Evolutionary conservation across 1,140 invertebrate species (phyloP).

Genomic region (Acyrthosiphon pisum): DNA sequence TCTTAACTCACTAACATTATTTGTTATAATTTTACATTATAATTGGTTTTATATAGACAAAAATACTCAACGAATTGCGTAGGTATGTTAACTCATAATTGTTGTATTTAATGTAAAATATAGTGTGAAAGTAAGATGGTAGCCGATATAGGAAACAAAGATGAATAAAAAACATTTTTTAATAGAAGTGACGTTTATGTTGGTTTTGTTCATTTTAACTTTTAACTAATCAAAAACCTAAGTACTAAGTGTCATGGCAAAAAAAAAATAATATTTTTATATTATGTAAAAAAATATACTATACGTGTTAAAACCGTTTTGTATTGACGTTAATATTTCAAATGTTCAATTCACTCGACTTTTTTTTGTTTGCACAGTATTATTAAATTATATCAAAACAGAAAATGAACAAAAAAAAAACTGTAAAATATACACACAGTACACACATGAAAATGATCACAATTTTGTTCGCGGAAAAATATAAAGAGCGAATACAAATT

Average conservation of each 20-base stretch:
- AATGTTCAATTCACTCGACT: background rate
- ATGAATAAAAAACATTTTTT: background rate
- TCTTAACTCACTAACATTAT: too few species aligned
- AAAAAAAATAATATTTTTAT: background rate
- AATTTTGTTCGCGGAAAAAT: background rate
- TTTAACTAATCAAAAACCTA: background rate
- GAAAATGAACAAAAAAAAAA: background rate
- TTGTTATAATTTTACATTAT: too few species aligned
- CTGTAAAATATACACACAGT: background rate
- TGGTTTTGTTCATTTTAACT: background rate
- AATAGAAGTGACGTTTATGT: background rate
- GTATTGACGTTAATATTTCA: slow-evolving; percentile 13
- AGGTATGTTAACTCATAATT: background rate
- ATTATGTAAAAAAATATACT: background rate
- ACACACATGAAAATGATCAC: background rate
- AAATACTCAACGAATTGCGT: background rate
- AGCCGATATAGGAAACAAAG: background rate
- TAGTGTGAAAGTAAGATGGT: background rate
- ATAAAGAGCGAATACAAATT: background rate
- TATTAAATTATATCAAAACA: slow-evolving; percentile 1
- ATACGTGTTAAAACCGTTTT: background rate
- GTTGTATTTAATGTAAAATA: background rate
- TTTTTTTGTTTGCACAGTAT: background rate
- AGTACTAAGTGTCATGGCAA: background rate
- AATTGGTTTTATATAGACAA: background rate